Base-by-base conservation (phyloP, 1,140 invertebrate species). In the Aphelenchoides fujianensis region DNA sequence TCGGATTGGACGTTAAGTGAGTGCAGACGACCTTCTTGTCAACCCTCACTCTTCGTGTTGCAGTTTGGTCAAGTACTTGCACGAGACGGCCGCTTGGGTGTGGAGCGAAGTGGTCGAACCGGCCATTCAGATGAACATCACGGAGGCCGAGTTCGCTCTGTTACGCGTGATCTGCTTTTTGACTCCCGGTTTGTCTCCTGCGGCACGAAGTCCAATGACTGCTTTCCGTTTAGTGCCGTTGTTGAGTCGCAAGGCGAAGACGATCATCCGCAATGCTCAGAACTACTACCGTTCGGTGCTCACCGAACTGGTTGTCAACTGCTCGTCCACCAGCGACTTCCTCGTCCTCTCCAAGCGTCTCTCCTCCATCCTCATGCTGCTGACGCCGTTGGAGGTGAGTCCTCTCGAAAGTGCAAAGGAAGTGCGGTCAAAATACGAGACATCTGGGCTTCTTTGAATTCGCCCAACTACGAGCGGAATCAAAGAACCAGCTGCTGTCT, bases 91-190 rank as follows among this genome's bases (percentile, higher is more conserved):
- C 12, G 19, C 5, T 5, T 59, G 55, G 55, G 55, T 59, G 12
- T 59, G 55, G 55, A 7, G 5, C 5, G 55, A 59, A 59, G 55
- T 59, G 34, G 55, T 59, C 5, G 55, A 59, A 23, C 55, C 55
- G 5, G 5, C 55, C 27, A 59, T 59, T 59, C 55, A 59, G 34
- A 59, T 59, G 55, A 59, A 59, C 19, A 32, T 59, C 12, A 59
- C 55, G 7, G 5, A 5, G 5, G 55, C 5, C 12, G 55, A 59
- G 19, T 59, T 59, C 34, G 55, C 55, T 7, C 23, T 59, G 55
- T 59, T 59, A 32, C 55, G 55, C 34, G 55, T 59, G 19, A 59
- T 59, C 23, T 59, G 55, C 23, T 59, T 59, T 23, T 59, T 59
- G 19, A 59, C 55, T 59, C 55, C 55, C 7, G 55, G 41, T 48